Evolutionary conservation across 2,797 vertebrate species (phyloP).

Genomic region (Psittacula echo): DNA sequence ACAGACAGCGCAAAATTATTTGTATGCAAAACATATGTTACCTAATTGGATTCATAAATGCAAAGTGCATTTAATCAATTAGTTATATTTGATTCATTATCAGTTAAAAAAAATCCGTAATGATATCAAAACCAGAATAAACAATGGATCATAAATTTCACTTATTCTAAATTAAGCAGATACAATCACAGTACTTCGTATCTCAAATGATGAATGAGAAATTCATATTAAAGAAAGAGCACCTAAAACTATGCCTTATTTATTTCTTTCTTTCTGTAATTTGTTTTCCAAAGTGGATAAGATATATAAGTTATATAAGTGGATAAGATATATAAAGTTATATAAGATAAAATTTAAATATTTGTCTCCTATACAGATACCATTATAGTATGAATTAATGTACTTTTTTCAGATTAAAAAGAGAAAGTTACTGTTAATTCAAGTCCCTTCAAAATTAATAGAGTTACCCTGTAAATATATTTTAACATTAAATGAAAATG

Average conservation of each 20-base stretch:
- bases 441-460: neutral
- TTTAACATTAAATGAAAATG: neutral
- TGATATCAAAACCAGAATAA: constrained; percentile 64
- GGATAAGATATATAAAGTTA: neutral
- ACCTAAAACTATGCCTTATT: neutral
- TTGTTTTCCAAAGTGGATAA: neutral
- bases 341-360: neutral
- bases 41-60: constrained; percentile 69
- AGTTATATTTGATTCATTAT: constrained; percentile 61
- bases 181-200: neutral
- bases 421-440: neutral
- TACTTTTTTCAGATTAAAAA: neutral
- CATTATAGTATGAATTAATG: neutral
- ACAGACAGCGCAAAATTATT: constrained; percentile 48
- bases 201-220: neutral
- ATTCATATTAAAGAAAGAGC: neutral
- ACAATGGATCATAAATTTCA: constrained; percentile 13
- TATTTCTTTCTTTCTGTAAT: neutral
- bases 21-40: constrained; percentile 60
- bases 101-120: constrained; percentile 65
- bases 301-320: no score
- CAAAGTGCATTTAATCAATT: constrained; percentile 70
- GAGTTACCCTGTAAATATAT: neutral
- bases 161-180: constrained; percentile 24
- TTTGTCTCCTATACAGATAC: neutral